These are phyloP conservation scores for Recurvirostra avosetta DNA, from an alignment of 2,113 vertebrate genomes.

Conservation along the genomic window DNA sequence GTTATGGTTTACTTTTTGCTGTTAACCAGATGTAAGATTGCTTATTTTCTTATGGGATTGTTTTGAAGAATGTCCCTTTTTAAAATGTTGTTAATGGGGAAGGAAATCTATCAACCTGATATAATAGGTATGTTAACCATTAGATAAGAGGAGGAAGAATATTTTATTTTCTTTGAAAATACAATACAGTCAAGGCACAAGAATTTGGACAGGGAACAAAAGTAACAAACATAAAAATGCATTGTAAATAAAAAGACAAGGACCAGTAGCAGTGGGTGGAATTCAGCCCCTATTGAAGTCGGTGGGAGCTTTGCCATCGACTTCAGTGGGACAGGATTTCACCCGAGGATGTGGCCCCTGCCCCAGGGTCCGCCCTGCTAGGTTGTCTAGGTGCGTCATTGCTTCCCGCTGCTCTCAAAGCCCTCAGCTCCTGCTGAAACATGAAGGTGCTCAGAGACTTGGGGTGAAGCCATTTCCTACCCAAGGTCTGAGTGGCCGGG, in stretches of 20 bases:
- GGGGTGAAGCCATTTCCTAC: not conserved
- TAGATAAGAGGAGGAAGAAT: conserved; percentile 54
- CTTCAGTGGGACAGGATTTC: conserved; percentile 33
- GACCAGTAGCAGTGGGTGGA: not conserved
- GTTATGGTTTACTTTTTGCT: conserved; percentile 30
- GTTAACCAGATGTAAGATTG: conserved; percentile 2
- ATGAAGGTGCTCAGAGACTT: not conserved
- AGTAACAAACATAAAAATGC: conserved; percentile 14
- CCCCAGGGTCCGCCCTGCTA: not conserved
- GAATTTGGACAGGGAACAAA: conserved; percentile 48
- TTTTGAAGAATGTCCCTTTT: conserved; percentile 34
- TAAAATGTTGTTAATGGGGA: conserved; percentile 22
- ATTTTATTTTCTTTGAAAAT: conserved; percentile 32
- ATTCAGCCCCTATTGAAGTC: conserved; percentile 21
- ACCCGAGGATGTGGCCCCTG: not conserved
- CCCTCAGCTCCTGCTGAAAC: not conserved
- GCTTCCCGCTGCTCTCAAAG: not conserved
- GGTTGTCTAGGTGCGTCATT: not conserved
- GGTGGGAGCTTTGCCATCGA: not conserved
- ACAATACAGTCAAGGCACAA: conserved; percentile 29
- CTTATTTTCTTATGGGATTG: conserved; percentile 23
- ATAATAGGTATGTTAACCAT: conserved; percentile 36
- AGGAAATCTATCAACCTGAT: conserved; percentile 52
- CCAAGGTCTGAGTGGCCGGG: fast-evolving
- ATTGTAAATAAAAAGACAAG: conserved; percentile 16